Base-by-base conservation (phyloP, 1,140 invertebrate species). In the Hypsibius dujardini region DNA sequence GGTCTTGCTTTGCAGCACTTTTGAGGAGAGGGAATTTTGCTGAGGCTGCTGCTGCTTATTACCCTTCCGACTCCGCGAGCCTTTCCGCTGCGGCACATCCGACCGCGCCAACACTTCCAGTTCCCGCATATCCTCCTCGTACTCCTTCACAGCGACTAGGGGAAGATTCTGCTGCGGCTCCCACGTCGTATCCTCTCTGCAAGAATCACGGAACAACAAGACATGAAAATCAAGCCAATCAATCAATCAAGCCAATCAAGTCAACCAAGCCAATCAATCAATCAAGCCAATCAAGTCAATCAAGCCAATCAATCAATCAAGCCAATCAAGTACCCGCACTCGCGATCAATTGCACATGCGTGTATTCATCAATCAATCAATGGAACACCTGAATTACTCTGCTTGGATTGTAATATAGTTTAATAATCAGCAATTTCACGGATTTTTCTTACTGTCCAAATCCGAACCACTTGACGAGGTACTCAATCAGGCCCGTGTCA, bases 121-220 rank as follows among this genome's bases (percentile, higher is more conserved):
- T 56, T 56, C 50, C 50, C 50, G n/a, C 50, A 56, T 56, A n/a
- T 56, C 50, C 50, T 56, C 50, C n/a, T 56, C 50, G 50, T 12
- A 56, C 50, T 56, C 50, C n/a, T n/a, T 7, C 7, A 56, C n/a
- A 56, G 7, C 7, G 50, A 56, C n/a, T 56, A 7, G 7, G 7
- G 50, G 50, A n/a, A 56, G 50, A n/a, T 56, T 56, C 7, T 7
- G 7, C n/a, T 56, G 7, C 50, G 50, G 50, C n/a, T 56, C 50
- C 50, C 50, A 56, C n/a, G 50, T 56, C 7, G 7, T 12, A 7
- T 56, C 50, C 7, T 56, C 50, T 56, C 50, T 56, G n/a, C 50
- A n/a, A 56, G 50, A 7, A 56, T 7, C 50, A n/a, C 50, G n/a
- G n/a, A 56, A 56, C 50, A 7, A 56, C n/a, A 7, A 7, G n/a